Percentiles rank a stretch among this genome's conserved stretches.
These are phyloP conservation scores for Porites divaricata DNA, from an alignment of 92 coral and sea anemone genomes.

Conservation along the genomic window DNA sequence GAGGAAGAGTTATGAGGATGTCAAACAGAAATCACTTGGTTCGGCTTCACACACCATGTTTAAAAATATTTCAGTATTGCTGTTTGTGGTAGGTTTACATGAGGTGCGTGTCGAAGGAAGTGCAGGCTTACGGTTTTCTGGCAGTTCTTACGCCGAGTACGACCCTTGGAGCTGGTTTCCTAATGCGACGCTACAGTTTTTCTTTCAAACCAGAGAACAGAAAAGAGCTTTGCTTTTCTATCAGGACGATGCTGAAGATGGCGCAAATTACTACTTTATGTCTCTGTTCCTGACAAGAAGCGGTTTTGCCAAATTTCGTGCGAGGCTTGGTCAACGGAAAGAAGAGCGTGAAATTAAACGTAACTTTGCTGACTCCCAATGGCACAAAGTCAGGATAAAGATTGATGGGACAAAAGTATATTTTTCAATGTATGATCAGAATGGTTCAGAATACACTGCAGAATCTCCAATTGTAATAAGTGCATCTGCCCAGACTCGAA, in stretches of 20 bases:
- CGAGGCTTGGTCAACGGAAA: constrained; percentile 36
- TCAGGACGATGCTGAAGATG: constrained; percentile 12
- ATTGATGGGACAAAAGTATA: neutral
- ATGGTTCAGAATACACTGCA: neutral
- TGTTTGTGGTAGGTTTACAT: neutral
- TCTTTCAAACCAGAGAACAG: constrained; percentile 13
- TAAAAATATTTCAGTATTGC: neutral
- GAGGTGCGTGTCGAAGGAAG: neutral
- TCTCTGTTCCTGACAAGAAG: constrained; percentile 40
- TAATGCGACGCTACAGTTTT: constrained; percentile 43
- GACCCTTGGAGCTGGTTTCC: constrained; percentile 47
- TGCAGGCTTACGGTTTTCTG: constrained; percentile 21
- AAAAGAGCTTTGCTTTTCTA: constrained; percentile 20
- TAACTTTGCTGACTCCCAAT: constrained; percentile 49
- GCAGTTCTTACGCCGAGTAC: constrained; percentile 47
- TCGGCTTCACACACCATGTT: constrained; percentile 13
- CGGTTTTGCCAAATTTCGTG: constrained; percentile 56
- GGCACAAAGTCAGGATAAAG: constrained; percentile 63
- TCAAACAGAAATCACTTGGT: neutral
- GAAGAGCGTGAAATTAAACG: constrained; percentile 15
- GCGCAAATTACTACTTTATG: constrained; percentile 22
- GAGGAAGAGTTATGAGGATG: neutral
- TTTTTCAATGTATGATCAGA: constrained; percentile 14
- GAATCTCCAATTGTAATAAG: constrained; percentile 19
- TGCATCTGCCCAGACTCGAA: constrained; percentile 19